Evolutionary conservation across 2,797 vertebrate genomes (phyloP), one percentile per base, ranked within the genome.

Genomic region (Syngnathus rostellatus): DNA sequence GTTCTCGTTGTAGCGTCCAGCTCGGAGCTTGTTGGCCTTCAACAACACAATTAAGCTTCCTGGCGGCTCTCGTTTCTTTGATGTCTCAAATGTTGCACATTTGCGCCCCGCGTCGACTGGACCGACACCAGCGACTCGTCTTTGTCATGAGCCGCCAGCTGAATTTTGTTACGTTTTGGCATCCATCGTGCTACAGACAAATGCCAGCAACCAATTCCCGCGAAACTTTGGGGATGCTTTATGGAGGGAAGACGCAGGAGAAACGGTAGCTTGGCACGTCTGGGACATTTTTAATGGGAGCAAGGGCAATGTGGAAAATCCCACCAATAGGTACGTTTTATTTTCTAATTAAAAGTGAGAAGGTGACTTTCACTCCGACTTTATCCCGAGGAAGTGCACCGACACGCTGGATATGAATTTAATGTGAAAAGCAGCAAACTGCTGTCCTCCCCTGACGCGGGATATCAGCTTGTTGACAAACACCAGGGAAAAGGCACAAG

Each of bases 71-170:
- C 65, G 53, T 68, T 70, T 64, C 57, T 66, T 72, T 71, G 53
- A 64, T 57, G 50, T 51, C 54, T 14, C 63, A 72, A 72, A 38
- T 67, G 67, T 75, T 72, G 59, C 62, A 73, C 58, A 69, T 69
- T 66, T 59, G 62, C 1, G 61, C 60, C 58, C 60, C 45, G 60
- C 41, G 25, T 23, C 43, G 38, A 61, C 10, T 41, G 59, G 37
- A 41, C 39, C 59, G 17, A 45, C 41, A 8, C 41, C 12, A 45
- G 14, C 17, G 55, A 38, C 31, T 62, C 25, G 60, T 41, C 58
- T 60, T 40, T 61, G 19, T 61, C 59, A 11, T 21, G 10, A 61
- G 60, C 23, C 45, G 60, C 60, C 60, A 62, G 40, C 7, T 45
- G 8, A 62, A 43, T 31, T 12, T 54, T 54, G 53, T 25, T 23